A percentile compares a stretch with the other conserved stretches of the same genome.
Conservation (phyloP, 2,888 invertebrate genomes). For the Coleophora deauratella region DNA sequence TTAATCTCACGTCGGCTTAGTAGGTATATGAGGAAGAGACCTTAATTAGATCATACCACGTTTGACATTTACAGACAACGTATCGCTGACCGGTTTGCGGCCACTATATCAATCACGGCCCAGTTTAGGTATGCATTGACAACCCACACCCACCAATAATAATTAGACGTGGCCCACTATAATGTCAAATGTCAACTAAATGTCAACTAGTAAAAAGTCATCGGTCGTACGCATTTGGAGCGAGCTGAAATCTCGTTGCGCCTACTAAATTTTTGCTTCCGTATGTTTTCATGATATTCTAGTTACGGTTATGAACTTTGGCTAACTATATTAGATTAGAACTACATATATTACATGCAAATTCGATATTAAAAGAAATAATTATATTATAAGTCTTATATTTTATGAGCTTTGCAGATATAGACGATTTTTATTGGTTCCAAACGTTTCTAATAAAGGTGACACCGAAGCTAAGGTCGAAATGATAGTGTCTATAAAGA, state of each 20-base stretch:
- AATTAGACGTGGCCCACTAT: constrained; percentile 53
- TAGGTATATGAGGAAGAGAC: constrained; percentile 33
- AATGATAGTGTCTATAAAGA: neutral
- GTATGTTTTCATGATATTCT: constrained; percentile 16
- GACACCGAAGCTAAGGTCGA: neutral
- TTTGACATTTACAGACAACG: constrained; percentile 55
- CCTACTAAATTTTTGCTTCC: constrained; percentile 19
- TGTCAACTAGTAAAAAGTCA: constrained; percentile 54
- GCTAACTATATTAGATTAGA: too few relatives aligned
- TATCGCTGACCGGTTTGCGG: constrained; percentile 29
- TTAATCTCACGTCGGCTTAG: too few relatives aligned
- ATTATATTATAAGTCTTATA: too few relatives aligned
- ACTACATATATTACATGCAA: too few relatives aligned
- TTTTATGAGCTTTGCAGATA: too few relatives aligned
- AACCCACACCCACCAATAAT: constrained; percentile 61
- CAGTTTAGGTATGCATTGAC: constrained; percentile 52
- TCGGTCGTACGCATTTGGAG: constrained; percentile 26
- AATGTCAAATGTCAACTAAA: constrained; percentile 70
- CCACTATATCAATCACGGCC: constrained; percentile 41
- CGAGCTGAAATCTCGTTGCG: neutral
- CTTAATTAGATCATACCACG: constrained; percentile 47
- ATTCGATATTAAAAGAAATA: too few relatives aligned
- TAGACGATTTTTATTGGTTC: too few relatives aligned
- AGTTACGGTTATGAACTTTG: neutral
- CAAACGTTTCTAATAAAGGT: too few relatives aligned